Percentiles rank a stretch among this genome's conserved stretches.
Conservation (phyloP, 2,888 invertebrate species). For the Corbicula japonica region DNA sequence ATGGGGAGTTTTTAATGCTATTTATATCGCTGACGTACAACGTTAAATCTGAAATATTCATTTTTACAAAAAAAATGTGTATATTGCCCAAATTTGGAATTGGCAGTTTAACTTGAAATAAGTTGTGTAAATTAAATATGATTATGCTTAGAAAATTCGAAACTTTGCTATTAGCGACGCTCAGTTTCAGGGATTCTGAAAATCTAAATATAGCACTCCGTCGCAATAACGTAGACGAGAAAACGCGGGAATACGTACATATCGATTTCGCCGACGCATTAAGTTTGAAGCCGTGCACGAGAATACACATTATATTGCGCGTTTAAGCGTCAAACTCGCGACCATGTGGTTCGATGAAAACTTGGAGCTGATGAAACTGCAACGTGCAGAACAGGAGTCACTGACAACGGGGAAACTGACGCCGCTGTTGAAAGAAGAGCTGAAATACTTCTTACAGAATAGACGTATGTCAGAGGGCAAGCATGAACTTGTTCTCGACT, state of each 20-base stretch:
- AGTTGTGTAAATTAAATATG: too few species aligned
- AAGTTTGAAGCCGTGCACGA: conserved; percentile 11
- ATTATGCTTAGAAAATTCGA: too few species aligned
- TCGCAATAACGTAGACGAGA: conserved; percentile 42
- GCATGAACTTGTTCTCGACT: conserved; percentile 66
- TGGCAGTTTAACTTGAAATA: too few species aligned
- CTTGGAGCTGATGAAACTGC: conserved; percentile 47
- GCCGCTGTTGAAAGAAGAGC: conserved; percentile 77
- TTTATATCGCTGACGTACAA: too few species aligned
- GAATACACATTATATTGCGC: too few species aligned
- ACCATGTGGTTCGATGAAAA: conserved; percentile 14
- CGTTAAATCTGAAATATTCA: too few species aligned
- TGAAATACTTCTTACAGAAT: conserved; percentile 75
- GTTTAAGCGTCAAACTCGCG: neutral
- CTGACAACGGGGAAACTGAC: conserved; percentile 65
- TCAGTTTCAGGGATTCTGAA: too few species aligned
- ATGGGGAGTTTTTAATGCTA: too few species aligned
- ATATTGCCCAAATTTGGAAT: too few species aligned
- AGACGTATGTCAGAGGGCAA: conserved; percentile 77
- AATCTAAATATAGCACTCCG: conserved; percentile 25
- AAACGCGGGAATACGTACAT: conserved; percentile 44
- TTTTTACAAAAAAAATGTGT: too few species aligned
- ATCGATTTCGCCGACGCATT: conserved; percentile 52
- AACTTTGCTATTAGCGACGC: too few species aligned
- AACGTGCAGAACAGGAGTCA: conserved; percentile 68